These are phyloP conservation scores for Therioaphis trifolii DNA, from an alignment of 2,888 invertebrate genomes.

Conservation along the genomic window DNA sequence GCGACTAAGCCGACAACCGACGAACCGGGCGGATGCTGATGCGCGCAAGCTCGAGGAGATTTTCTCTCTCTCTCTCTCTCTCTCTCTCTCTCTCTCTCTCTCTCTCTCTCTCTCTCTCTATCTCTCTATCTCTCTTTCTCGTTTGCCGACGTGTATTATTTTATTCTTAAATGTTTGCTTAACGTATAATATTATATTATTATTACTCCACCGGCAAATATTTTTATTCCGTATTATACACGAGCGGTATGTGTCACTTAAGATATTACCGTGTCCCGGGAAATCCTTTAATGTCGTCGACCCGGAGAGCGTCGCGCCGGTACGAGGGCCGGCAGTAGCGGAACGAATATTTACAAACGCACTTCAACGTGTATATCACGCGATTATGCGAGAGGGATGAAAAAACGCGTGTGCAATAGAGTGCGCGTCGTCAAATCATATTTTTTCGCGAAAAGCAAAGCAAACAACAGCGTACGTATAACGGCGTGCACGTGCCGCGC, in stretches of 20 bases:
- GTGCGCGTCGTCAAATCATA: too few species aligned
- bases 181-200: not conserved
- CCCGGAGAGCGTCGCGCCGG: not conserved
- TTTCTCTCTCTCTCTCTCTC: too few species aligned
- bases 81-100: too few species aligned
- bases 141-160: constrained; percentile 19
- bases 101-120: too few species aligned
- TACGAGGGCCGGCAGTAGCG: not conserved
- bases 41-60: constrained; percentile 9
- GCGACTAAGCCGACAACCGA: constrained; percentile 27
- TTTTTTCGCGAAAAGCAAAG: too few species aligned
- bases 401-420: too few species aligned
- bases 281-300: constrained; percentile 3
- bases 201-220: not conserved
- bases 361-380: too few species aligned
- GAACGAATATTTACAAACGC: not conserved
- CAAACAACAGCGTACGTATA: too few species aligned
- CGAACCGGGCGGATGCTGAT: too few species aligned
- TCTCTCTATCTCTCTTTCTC: too few species aligned
- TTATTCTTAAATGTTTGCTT: constrained; percentile 26
- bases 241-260: not conserved
- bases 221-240: constrained; percentile 14
- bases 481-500: too few species aligned
- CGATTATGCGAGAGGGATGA: too few species aligned
- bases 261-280: not conserved